phyloP scores from a whole-genome alignment of 2,797 vertebrate genomes.

The Typhlichthys subterraneus region DNA sequence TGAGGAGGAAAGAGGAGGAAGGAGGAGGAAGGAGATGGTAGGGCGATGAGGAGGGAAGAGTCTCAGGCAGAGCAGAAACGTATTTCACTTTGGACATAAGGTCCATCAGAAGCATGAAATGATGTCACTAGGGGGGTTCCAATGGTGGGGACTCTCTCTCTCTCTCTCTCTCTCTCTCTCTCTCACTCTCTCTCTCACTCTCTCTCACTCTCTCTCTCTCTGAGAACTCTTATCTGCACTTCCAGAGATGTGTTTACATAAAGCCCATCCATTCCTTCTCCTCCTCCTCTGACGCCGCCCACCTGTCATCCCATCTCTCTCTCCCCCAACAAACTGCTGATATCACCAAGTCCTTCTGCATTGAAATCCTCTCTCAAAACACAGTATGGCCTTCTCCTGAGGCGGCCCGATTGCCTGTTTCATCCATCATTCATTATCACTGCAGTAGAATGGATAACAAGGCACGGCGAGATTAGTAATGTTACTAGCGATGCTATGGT shows the following conservation, averaged over 20 bases:
- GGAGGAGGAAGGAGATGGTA: too few species aligned
- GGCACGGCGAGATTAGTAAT: neutral
- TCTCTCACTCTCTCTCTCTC: neutral
- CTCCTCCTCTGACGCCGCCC: neutral
- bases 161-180: slow-evolving; percentile 1
- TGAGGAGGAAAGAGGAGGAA: too few species aligned
- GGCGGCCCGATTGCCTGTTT: slow-evolving; percentile 4
- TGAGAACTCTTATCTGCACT: slow-evolving; percentile 29
- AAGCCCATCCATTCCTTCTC: slow-evolving; percentile 11
- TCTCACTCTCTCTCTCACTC: neutral
- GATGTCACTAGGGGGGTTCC: slow-evolving; percentile 11
- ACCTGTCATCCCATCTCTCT: slow-evolving; percentile 7
- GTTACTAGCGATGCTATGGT: slow-evolving; percentile 8
- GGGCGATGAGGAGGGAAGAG: too few species aligned
- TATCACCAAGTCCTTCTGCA: neutral
- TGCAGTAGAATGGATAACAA: slow-evolving; percentile 8
- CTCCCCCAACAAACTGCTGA: neutral
- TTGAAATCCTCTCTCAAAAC: neutral
- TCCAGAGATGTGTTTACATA: slow-evolving; percentile 19
- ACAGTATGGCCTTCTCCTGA: neutral
- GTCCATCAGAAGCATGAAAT: slow-evolving; percentile 13
- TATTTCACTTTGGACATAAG: neutral
- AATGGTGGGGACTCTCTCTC: neutral
- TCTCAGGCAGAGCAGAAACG: too few species aligned
- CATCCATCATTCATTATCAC: neutral